Base-by-base conservation (phyloP, 2,888 invertebrate genomes). In the Opisthograptis luteolata region DNA sequence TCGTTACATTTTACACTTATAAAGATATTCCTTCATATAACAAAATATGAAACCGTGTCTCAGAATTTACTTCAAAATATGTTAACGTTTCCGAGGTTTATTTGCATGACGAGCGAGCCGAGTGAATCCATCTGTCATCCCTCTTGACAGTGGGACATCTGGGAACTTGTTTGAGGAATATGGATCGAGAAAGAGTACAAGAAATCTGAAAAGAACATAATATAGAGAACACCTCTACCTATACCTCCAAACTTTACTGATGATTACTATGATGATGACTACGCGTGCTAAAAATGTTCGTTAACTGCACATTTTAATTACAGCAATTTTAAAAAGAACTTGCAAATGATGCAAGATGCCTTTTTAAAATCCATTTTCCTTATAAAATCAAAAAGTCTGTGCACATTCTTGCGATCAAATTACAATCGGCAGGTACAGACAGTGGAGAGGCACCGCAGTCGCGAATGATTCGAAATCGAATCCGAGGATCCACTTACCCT, bases 371-470 rank as follows among this genome's bases (percentile, higher is more conserved):
- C 35, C 12, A 31, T 12, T 35, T 13, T 17, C 35, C 12, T n/a
- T 35, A 35, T 35, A 22, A 22, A 22, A 22, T 20, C 35, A 2
- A 17, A 31, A 5, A 19, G 12, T 7, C 22, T 3, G 31, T 25
- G 42, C 25, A 34, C 35, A 25, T 42, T 8, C 15, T 10, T 32
- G 28, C 32, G 10, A 32, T 24, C 15, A 24, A 32, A 30, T 30
- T 24, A 30, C 30, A 20, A 24, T 24, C 22, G 20, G 4, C 4
- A 3, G 17, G 27, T 10, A 22, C 22, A 13, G 24, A n/a, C n/a
- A 1, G 17, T 2, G 6, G n/a, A n/a, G n/a, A n/a, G n/a, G 20
- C 12, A 13, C 13, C 12, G 14, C 14, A n/a, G 15, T n/a, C 13
- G 19, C 14, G 10, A 10, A n/a, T n/a, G n/a, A 24, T 1, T 13